Evolutionary conservation across 1,140 invertebrate genomes (phyloP).

Genomic region (Acyrthosiphon pisum): DNA sequence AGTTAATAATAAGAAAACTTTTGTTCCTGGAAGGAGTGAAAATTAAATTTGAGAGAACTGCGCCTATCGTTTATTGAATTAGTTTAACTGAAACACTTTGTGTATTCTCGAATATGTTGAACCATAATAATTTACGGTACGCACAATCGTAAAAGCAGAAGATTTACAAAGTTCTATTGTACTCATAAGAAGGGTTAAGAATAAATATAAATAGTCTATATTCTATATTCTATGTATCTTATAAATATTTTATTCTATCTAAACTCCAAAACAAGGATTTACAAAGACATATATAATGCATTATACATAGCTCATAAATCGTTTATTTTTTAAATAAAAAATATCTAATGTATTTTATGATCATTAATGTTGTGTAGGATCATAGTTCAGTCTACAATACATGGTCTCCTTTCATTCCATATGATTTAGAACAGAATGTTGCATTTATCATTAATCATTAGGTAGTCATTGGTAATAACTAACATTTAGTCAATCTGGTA

Average conservation of each 20-base stretch:
- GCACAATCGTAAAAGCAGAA: neutral
- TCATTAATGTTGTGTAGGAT: neutral
- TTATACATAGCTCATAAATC: neutral
- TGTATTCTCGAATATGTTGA: slow-evolving; percentile 49
- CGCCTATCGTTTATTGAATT: slow-evolving; percentile 51
- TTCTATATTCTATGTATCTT: neutral
- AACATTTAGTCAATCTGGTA: neutral
- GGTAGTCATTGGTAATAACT: neutral
- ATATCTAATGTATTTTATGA: neutral
- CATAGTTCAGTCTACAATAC: neutral
- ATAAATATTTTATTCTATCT: neutral
- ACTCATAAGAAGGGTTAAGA: slow-evolving; percentile 5
- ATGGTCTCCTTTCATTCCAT: neutral
- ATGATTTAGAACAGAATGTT: neutral
- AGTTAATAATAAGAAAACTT: slow-evolving; percentile 56
- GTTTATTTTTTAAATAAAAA: slow-evolving; percentile 11
- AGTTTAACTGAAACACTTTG: slow-evolving; percentile 43
- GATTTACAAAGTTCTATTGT: slow-evolving; percentile 37
- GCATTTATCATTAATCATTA: neutral
- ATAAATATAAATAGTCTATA: slow-evolving; percentile 8
- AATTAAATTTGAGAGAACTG: slow-evolving; percentile 49
- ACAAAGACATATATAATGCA: neutral
- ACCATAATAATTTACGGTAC: slow-evolving; percentile 36
- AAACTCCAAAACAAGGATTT: neutral
- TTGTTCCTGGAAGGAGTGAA: slow-evolving; percentile 7